Evolutionary conservation across 2,113 vertebrate species (phyloP).

Genomic region (Phyllopteryx taeniolatus): DNA sequence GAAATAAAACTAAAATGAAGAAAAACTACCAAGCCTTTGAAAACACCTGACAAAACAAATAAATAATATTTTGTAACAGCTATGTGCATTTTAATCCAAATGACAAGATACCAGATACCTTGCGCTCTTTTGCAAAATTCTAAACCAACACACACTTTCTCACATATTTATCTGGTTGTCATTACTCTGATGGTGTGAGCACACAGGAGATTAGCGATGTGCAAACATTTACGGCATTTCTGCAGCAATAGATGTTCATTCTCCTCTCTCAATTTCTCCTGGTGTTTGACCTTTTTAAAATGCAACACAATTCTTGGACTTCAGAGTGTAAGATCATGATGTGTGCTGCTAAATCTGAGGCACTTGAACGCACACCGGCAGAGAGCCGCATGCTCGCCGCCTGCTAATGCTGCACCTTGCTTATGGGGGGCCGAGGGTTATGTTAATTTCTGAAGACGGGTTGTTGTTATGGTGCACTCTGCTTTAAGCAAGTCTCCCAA

Average conservation of each 20-base stretch:
- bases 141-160: not conserved
- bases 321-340: constrained; percentile 71
- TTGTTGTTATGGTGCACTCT: constrained; percentile 62
- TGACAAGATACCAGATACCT: not conserved
- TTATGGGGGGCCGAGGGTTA: constrained; percentile 62
- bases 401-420: constrained; percentile 68
- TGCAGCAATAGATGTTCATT: constrained; percentile 67
- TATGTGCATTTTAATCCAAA: not conserved
- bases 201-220: constrained; percentile 61
- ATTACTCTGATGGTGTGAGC: not conserved
- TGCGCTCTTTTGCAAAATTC: not conserved
- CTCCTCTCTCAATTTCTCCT: constrained; percentile 65
- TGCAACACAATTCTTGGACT: constrained; percentile 74
- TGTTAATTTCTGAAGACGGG: constrained; percentile 69
- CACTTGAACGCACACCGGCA: constrained; percentile 66
- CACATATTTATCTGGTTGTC: constrained; percentile 1
- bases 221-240: constrained; percentile 52
- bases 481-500: constrained; percentile 55
- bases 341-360: constrained; percentile 70
- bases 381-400: constrained; percentile 39
- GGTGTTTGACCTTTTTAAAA: constrained; percentile 78
- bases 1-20: no score
- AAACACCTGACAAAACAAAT: not conserved
- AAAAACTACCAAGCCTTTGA: no score
- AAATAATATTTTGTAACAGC: not conserved